Evolutionary conservation across 2,113 vertebrate species (phyloP), one percentile per base, ranked within the genome.

Genomic region (Calyptomena viridis): DNA sequence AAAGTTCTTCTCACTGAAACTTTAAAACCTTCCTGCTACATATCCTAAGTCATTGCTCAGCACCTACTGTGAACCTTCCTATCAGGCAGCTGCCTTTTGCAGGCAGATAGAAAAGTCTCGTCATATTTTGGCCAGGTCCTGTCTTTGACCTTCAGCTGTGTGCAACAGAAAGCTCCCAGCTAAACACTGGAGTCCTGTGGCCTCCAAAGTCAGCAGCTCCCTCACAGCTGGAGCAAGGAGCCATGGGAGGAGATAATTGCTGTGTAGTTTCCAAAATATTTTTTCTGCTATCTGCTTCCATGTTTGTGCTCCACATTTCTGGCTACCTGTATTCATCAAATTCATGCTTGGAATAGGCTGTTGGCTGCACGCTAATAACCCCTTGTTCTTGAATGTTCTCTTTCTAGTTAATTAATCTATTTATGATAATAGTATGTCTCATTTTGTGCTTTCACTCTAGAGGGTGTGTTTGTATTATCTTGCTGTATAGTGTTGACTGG

Each of bases 341-440:
- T 84, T 49, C 71, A 55, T 0, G 0, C 58, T 55, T 79, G 89
- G 84, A 93, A 84, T 23, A 76, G 78, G 81, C 69, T 89, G 56
- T 52, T 75, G 91, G 86, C 84, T 94, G 81, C 71, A 66, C 5
- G 0, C 67, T 96, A 94, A 95, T 85, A 89, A 76, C 84, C 50
- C 49, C 69, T 76, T 87, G 73, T 72, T 96, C 88, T 90, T 96
- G 92, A 95, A 94, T 89, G 72, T 84, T 84, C 82, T 90, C 73
- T 84, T 92, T 90, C 85, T 92, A 93, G 84, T 95, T 96, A 96
- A 96, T 96, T 94, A 96, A 97, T 93, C 93, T 95, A 79, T 95
- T 96, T 94, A 93, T 94, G 93, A 88, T 95, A 95, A 96, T 90
- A 80, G 82, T 86, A 75, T 63, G 92, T 93, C 96, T 95, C 90